A percentile compares a stretch with the other conserved stretches of the same genome.
phyloP scores from a whole-genome alignment of 1,140 invertebrate genomes.

The Drosophila bocqueti region DNA sequence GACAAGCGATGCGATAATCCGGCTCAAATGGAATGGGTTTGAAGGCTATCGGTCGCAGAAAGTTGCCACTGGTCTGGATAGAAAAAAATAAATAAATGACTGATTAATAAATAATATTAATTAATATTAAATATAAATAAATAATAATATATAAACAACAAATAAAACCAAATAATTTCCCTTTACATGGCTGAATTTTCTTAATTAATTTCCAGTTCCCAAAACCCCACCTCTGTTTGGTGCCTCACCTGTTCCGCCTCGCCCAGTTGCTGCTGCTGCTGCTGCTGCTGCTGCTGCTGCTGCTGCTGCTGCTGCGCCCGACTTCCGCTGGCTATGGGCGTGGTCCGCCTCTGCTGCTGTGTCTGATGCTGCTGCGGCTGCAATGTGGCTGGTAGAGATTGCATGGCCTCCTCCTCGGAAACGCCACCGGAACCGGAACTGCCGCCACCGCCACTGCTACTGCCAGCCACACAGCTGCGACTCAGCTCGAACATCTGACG shows the following conservation, averaged over 20 bases:
- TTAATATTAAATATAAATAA: too few relatives aligned
- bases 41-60: slow-evolving; percentile 80
- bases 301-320: slow-evolving; percentile 50
- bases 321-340: slow-evolving; percentile 66
- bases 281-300: too few relatives aligned
- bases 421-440: slow-evolving; percentile 1
- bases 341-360: slow-evolving; percentile 55
- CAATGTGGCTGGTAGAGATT: slow-evolving; percentile 62
- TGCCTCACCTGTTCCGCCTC: slow-evolving; percentile 70
- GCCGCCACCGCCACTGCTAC: slow-evolving; percentile 12
- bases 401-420: slow-evolving; percentile 51
- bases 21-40: slow-evolving; percentile 84
- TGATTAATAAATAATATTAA: background rate
- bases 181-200: background rate
- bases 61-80: slow-evolving; percentile 47
- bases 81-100: slow-evolving; percentile 2
- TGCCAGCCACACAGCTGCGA: slow-evolving; percentile 51
- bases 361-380: slow-evolving; percentile 30
- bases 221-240: background rate
- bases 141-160: too few relatives aligned
- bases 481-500: slow-evolving; percentile 84
- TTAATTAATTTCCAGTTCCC: background rate
- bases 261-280: slow-evolving; percentile 46
- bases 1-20: slow-evolving; percentile 77
- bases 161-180: background rate